phyloP scores from a whole-genome alignment of 2,113 vertebrate genomes.

The Thinocorus orbignyianus region DNA sequence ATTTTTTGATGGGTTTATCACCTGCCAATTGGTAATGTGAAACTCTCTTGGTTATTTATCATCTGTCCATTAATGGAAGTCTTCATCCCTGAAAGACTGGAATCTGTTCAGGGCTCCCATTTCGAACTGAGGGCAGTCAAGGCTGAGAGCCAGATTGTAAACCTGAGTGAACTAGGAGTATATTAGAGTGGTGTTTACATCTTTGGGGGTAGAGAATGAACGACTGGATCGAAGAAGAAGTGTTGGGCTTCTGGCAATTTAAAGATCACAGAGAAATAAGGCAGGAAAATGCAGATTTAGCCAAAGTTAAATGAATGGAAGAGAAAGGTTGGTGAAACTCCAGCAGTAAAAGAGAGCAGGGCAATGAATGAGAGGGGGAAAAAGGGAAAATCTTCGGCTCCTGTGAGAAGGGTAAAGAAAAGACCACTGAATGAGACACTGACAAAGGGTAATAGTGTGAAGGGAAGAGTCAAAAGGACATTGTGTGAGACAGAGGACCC shows the following conservation, averaged over 20 bases:
- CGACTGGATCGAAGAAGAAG: neutral
- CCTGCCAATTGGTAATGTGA: neutral
- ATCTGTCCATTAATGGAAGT: neutral
- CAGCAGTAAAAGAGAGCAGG: neutral
- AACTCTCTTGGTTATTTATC: neutral
- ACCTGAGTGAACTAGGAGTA: neutral
- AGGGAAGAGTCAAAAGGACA: neutral
- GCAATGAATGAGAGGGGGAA: neutral
- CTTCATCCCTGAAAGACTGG: neutral
- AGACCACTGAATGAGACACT: neutral
- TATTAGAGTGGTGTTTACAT: neutral
- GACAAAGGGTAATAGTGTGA: neutral
- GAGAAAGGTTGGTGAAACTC: neutral
- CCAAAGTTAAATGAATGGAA: neutral
- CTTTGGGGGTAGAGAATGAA: neutral
- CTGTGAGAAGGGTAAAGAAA: neutral
- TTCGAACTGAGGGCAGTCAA: neutral
- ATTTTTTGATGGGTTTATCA: constrained; percentile 5
- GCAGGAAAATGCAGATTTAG: neutral
- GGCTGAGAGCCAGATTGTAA: neutral
- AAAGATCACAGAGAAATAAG: neutral
- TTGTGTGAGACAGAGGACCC: neutral
- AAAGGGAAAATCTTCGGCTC: neutral
- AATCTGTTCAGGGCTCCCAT: neutral
- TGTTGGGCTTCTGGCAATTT: neutral